Base-by-base conservation (phyloP, 2,888 invertebrate species). In the Agrenia bidenticulata region DNA sequence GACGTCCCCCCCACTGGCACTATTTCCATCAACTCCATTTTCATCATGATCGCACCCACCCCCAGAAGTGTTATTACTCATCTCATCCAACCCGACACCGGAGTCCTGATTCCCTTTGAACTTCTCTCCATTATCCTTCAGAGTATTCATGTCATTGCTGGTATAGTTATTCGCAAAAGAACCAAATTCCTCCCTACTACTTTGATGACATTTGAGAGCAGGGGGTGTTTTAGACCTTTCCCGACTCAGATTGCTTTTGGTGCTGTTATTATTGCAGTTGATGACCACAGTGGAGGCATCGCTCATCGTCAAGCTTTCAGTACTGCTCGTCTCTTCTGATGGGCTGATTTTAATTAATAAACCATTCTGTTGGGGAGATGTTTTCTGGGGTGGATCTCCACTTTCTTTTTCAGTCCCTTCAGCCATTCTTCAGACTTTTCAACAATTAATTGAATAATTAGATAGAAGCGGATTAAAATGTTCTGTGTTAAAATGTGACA, bases 211-310 rank as follows among this genome's bases (percentile, higher is more conserved):
- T 5, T 5, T 24, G n/a, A 26, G 24, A 2, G 55, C n/a, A 27
- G 55, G 55, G 26, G 55, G 55, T 7, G 55, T 55, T 55, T 55
- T 55, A 9, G 55, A 55, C 32, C 55, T 2, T 27, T 55, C 55
- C n/a, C 55, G 21, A 21, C 5, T 27, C 26, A 55, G 17, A 11
- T 19, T n/a, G 9, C 26, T 17, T 24, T 24, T 27, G 55, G n/a
- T 2, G n/a, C 13, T 11, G 11, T 5, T n/a, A 27, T 17, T 32
- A 27, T 5, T 55, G 55, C 55, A 15, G 32, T 45, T 45, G 17
- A 45, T 5, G 45, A 17, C 19, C 45, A 45, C 45, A 9, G 19
- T 17, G 5, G 45, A 19, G 19, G 24, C 21, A 9, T 51, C 51
- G 9, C 21, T 24, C 26, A 24, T 24, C 15, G 51, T 21, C 15